Evolutionary conservation across 2,888 invertebrate genomes (phyloP), one percentile per base, ranked within the genome.

Genomic region (Candidula unifasciata): DNA sequence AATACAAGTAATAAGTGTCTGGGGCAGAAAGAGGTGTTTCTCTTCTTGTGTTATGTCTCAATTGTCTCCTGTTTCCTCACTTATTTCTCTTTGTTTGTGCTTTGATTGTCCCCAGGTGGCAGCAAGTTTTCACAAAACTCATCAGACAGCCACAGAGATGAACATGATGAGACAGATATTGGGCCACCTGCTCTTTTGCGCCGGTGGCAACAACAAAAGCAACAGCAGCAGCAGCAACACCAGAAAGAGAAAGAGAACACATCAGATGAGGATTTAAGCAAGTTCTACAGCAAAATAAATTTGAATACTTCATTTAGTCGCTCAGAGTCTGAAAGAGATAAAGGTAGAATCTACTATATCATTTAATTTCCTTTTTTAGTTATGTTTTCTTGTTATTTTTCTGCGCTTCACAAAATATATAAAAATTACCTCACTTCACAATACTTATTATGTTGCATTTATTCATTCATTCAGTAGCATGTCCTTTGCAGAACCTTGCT

Each of bases 131-230:
- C 44, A 13, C 64, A 27, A 21, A 30, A 57, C 52, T 66, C 52
- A 33, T 37, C 68, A 33, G 8, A n/a, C 6, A 16, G 16, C 10
- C 24, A 44, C 2, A 76, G 44, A 8, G 44, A 71, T 13, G 71
- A 80, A n/a, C n/a, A n/a, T 52, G 79, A 80, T 30, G 73, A 69
- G 16, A 79, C 85, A 21, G 89, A 87, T 13, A 86, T 88, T 54
- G 89, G 89, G 33, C 92, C 91, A 18, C 91, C 92, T 24, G 90
- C 90, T n/a, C 88, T 90, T 37, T 87, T 92, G n/a, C 80, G 88
- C 24, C 88, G 90, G 37, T 91, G 91, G 91, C 91, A 91, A 82
- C 35, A 89, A 71, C 86, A 89, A 71, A 85, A 88, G 82, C 86
- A 89, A 24, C 88, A 90, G 37, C 91, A 91, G 91, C 35, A 89